phyloP scores from a whole-genome alignment of 1,140 invertebrate genomes.

The Nebria ingens region DNA sequence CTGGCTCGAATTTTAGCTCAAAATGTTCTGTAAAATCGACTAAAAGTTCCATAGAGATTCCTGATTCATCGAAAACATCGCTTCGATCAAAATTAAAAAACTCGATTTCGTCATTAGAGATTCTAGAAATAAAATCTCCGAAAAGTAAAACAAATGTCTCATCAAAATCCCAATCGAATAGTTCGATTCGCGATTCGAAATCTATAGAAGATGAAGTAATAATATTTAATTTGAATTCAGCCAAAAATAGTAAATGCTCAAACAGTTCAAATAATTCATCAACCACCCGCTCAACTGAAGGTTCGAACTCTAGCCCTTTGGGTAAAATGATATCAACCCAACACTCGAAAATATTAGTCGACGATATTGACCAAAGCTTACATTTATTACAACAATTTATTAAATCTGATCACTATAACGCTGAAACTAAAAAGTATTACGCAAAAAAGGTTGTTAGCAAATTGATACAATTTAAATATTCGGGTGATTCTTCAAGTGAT shows the following conservation, averaged over 20 bases:
- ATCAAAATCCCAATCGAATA: background rate
- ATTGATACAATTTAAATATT: conserved; percentile 21
- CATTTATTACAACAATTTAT: conserved; percentile 25
- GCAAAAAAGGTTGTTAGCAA: conserved; percentile 26
- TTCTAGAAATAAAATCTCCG: no score
- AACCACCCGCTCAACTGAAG: background rate
- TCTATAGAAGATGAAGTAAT: no score
- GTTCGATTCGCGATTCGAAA: no score
- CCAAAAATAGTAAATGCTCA: background rate
- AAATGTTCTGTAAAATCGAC: no score
- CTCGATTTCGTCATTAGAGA: no score
- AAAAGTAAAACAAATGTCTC: background rate
- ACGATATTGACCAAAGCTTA: conserved; percentile 22
- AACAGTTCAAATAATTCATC: background rate
- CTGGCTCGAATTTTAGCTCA: background rate
- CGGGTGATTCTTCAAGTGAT: conserved; percentile 11
- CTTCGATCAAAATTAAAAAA: no score
- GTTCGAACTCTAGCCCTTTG: background rate
- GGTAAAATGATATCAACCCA: conserved; percentile 16
- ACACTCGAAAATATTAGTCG: conserved; percentile 14
- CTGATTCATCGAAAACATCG: background rate
- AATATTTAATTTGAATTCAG: no score
- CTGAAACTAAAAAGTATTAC: conserved; percentile 26
- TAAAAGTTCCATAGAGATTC: no score
- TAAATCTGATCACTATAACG: conserved; percentile 28